phyloP scores from a whole-genome alignment of 1,140 invertebrate species.

The Drosophila busckii region DNA sequence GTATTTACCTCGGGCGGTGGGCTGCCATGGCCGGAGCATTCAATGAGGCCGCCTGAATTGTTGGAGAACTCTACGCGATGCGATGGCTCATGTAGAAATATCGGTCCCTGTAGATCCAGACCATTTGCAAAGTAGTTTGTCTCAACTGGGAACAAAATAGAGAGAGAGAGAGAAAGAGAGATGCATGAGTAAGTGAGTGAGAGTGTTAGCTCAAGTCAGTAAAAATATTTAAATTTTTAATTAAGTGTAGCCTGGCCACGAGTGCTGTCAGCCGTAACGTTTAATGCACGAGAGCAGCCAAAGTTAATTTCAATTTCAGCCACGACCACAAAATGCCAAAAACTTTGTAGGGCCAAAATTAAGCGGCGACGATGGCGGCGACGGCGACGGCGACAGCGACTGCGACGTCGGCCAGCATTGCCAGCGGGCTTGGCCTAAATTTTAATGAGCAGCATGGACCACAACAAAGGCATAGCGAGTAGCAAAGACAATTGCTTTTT shows the following conservation, averaged over 20 bases:
- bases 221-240: slow-evolving; percentile 13
- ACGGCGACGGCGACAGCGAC: neutral
- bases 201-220: too few relatives aligned
- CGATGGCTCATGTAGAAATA: slow-evolving; percentile 88
- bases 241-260: too few relatives aligned
- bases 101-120: slow-evolving; percentile 88
- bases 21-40: slow-evolving; percentile 89
- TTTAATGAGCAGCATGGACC: slow-evolving; percentile 66
- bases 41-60: slow-evolving; percentile 87
- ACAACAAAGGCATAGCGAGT: slow-evolving; percentile 57
- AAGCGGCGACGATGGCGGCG: slow-evolving; percentile 34
- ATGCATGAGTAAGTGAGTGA: too few relatives aligned
- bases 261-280: neutral
- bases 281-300: slow-evolving; percentile 33
- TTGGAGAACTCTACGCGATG: slow-evolving; percentile 92
- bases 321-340: slow-evolving; percentile 41
- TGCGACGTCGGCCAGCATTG: neutral
- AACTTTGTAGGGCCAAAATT: slow-evolving; percentile 46
- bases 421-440: slow-evolving; percentile 62
- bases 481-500: slow-evolving; percentile 72
- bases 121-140: slow-evolving; percentile 64
- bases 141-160: slow-evolving; percentile 50
- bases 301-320: slow-evolving; percentile 75
- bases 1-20: slow-evolving; percentile 83
- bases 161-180: neutral